Base-by-base conservation (phyloP, 2,888 invertebrate species). In the Hybos culiciformis region DNA sequence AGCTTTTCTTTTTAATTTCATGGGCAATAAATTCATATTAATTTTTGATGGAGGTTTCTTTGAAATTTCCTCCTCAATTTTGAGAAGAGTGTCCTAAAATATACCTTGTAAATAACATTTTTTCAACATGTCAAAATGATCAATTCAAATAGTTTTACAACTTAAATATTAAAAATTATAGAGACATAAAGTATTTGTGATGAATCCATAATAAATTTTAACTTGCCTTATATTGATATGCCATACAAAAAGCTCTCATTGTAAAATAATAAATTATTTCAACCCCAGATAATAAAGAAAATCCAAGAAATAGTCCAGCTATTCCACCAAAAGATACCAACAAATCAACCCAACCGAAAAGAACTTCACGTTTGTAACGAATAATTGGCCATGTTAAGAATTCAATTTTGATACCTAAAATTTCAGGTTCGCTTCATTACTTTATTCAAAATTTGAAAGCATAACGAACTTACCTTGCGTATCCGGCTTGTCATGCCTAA, bases 291-390 rank as follows among this genome's bases (percentile, higher is more conserved):
- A 86, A 66, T 23, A 85, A 62, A 3, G 83, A 83, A 62, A 83
- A 85, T 0, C 85, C 85, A 2, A 66, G 50, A 48, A 66, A 66
- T 3, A 66, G 57, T 19, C 73, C 71, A 31, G 72, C 72, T 11
- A 73, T 71, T n/a, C 73, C 73, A 12, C 73, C 73, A 42, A 66
- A 66, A 0, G 66, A 66, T 7, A 66, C 85, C 34, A 85, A 59
- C 40, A 86, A 69, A 66, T 86, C 86, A 1, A 86, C 81, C 83
- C 84, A 84, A 43, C 85, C 86, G 57, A 86, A 86, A 33, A 83
- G 71, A 15, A 85, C 83, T 60, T 85, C 83, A 23, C 84, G 73
- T 56, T 82, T 83, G 58, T 81, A 85, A 4, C 79, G 71, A 20
- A 83, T 78, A 73, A 78, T 75, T 1, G 82, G 82, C 34, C 84